Evolutionary conservation across 2,113 vertebrate genomes (phyloP).

Genomic region (Triplophysa siluroides): DNA sequence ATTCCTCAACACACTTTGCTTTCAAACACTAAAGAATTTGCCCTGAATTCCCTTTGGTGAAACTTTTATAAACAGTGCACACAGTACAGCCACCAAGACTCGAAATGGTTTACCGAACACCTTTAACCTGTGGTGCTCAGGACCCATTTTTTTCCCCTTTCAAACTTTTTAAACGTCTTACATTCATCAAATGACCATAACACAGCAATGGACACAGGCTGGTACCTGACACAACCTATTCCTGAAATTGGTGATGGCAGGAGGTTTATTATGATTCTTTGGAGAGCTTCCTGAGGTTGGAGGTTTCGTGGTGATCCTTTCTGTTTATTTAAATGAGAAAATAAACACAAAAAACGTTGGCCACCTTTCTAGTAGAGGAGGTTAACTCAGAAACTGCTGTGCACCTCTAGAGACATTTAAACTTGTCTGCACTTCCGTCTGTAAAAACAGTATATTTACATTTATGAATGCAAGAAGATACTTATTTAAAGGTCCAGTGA

Average conservation of each 20-base stretch:
- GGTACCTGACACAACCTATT: constrained; percentile 3
- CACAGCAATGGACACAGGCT: background rate
- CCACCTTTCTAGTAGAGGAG: background rate
- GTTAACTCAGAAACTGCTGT: no score
- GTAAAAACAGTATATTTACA: no score
- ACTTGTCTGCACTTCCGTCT: no score
- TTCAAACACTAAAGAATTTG: constrained; percentile 70
- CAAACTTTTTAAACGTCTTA: background rate
- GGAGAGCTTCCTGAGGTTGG: background rate
- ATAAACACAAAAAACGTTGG: background rate
- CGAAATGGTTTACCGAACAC: constrained; percentile 64
- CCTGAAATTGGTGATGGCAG: background rate
- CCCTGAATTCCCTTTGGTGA: constrained; percentile 61
- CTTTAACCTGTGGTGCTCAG: constrained; percentile 62
- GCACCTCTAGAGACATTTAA: no score
- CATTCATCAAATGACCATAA: constrained; percentile 21
- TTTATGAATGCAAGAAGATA: no score
- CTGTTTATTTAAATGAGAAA: constrained; percentile 14
- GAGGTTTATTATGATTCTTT: background rate
- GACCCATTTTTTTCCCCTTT: constrained; percentile 51
- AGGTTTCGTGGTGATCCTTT: background rate
- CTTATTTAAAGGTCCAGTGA: no score
- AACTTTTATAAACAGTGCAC: constrained; percentile 65
- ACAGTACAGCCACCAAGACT: constrained; percentile 57
- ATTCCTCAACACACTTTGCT: constrained; percentile 62